Evolutionary conservation across 1,140 invertebrate genomes (phyloP).

Genomic region (Catajapyx aquilonaris): DNA sequence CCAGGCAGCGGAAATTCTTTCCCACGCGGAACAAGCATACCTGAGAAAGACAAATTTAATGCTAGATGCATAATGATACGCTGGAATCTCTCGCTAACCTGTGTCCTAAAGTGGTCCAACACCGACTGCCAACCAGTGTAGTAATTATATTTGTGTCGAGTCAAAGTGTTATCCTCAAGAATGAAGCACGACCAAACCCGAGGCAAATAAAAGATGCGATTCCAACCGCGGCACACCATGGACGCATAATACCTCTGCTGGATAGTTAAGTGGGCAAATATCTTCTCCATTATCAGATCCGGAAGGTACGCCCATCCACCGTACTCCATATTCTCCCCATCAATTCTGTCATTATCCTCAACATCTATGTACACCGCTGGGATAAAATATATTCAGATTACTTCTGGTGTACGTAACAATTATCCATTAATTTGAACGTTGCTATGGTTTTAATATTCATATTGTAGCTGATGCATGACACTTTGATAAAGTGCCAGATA

Average conservation of each 20-base stretch:
- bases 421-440: too few species aligned
- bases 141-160: slow-evolving; percentile 52
- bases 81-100: slow-evolving; percentile 20
- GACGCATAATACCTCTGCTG: slow-evolving; percentile 50
- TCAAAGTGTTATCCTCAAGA: slow-evolving; percentile 47
- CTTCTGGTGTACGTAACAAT: too few species aligned
- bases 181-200: slow-evolving; percentile 50
- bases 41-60: slow-evolving; percentile 18
- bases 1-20: slow-evolving; percentile 35
- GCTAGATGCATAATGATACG: slow-evolving; percentile 1
- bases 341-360: not conserved
- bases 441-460: too few species aligned
- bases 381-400: too few species aligned
- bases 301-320: slow-evolving; percentile 46
- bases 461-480: too few species aligned
- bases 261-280: slow-evolving; percentile 46
- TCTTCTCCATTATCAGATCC: slow-evolving; percentile 51
- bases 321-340: slow-evolving; percentile 19
- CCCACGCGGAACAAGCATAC: slow-evolving; percentile 48
- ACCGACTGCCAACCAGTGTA: slow-evolving; percentile 69
- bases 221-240: slow-evolving; percentile 45
- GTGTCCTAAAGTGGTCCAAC: too few species aligned
- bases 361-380: not conserved
- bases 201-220: slow-evolving; percentile 47
- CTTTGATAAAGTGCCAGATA: too few species aligned